Base-by-base conservation (phyloP, 2,888 invertebrate species). In the Periphyllus acericola region DNA sequence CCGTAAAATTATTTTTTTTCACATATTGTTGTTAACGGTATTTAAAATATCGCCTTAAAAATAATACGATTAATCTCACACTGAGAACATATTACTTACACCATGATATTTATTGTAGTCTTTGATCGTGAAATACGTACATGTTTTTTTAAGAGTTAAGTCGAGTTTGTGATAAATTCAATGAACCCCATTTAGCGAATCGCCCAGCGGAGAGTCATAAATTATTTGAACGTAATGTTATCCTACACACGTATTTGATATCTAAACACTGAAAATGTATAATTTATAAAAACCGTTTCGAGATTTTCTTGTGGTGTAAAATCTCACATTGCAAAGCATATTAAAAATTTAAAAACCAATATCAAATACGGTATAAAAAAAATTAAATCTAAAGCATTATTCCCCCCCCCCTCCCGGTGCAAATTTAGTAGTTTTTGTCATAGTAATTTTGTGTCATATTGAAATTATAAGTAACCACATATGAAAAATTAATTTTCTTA, bases 161-260 rank as follows among this genome's bases (percentile, higher is more conserved):
- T 17, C 46, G n/a, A 72, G 17, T 3, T 34, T 17, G 25, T 52
- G 72, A 52, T 82, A 55, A 82, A 82, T 34, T 82, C 72, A 52
- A 82, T 25, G 82, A 72, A 29, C n/a, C 52, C 52, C 34, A 46
- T 72, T 82, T 55, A 72, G n/a, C 72, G 52, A 72, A 82, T 82
- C 25, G 29, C 32, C 14, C 32, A 21, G 32, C 40, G 21, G 66
- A 52, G 40, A 21, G n/a, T 46, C 71, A 34, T 72, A 72, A 68
- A 66, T 82, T 72, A 82, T 72, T 32, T 34, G 25, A 82, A 82
- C 68, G 71, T 52, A 72, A 32, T 34, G 71, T 52, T 72, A 71
- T 82, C 71, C n/a, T 32, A 46, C 71, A 82, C 71, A 68, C 71
- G 9, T 68, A 68, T 71, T 68, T 71, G 32, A 40, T 46, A 68